phyloP scores from a whole-genome alignment of 2,888 invertebrate species.

The Stegophylla sp. region DNA sequence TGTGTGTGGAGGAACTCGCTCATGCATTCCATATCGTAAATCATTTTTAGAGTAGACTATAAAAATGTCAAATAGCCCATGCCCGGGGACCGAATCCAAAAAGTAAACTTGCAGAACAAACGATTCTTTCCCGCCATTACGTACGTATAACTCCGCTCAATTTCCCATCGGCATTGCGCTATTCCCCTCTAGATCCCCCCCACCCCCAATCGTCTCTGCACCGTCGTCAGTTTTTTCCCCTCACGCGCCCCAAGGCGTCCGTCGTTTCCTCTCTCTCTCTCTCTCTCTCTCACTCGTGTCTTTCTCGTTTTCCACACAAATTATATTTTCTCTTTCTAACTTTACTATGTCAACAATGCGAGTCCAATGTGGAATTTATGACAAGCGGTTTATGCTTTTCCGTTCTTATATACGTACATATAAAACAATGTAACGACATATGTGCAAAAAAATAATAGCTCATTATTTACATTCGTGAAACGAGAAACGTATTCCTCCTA shows the following conservation, averaged over 20 bases:
- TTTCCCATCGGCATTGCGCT: conserved; percentile 56
- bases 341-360: background rate
- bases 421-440: conserved; percentile 4
- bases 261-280: background rate
- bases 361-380: conserved; percentile 14
- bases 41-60: conserved; percentile 57
- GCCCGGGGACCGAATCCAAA: conserved; percentile 56
- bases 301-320: background rate
- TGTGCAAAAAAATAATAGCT: conserved; percentile 31
- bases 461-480: conserved; percentile 34
- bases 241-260: background rate
- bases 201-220: background rate
- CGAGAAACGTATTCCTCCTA: background rate
- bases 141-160: conserved; percentile 46
- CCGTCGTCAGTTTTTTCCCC: background rate
- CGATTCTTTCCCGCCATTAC: conserved; percentile 46
- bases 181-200: background rate
- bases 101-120: conserved; percentile 50
- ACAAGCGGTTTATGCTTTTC: background rate
- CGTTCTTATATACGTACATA: background rate
- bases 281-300: background rate
- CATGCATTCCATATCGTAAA: conserved; percentile 37
- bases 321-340: background rate
- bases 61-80: conserved; percentile 53
- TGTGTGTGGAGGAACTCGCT: background rate